Base-by-base conservation (phyloP, 2,888 invertebrate species). In the Iselma pallidipennis region DNA sequence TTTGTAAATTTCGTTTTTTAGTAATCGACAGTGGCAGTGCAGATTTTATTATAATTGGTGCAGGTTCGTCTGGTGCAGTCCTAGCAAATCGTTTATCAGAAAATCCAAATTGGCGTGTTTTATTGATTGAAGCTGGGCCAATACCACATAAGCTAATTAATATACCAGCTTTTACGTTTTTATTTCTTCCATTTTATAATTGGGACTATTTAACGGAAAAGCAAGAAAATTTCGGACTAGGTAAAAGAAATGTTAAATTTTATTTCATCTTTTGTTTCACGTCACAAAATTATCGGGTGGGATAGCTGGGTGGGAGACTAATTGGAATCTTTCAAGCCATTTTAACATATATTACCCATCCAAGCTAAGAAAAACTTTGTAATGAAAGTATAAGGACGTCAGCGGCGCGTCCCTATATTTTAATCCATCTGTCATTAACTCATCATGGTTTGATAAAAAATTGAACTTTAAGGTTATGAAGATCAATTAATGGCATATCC, bases 161-260 rank as follows among this genome's bases (percentile, higher is more conserved):
- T n/a, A n/a, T n/a, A n/a, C n/a, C n/a, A n/a, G n/a, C n/a, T 1
- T 65, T 85, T 1, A 84, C 84, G 7, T 81, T 83, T 19, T 81
- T 82, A 62, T 82, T n/a, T n/a, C n/a, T 87, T 42, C 86, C 87
- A 68, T 78, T 85, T 65, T 84, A 84, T 70, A 88, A 87, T 71
- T 89, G 88, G 88, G 83, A 83, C 12, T 88, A 86, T 77, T 80
- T 81, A 29, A 85, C 86, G 29, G 86, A 87, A 69, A 84, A 83
- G 3, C 86, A 87, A 69, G 74, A 78, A 1, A 81, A 82, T 23
- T 9, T 68, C 58, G 33, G 5, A 2, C 19, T 31, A 21, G 3
- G n/a, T 23, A n/a, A 33, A 19, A 4, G 19, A 42, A 26, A 21
- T 63, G 14, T 48, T 57, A n/a, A n/a, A n/a, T n/a, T n/a, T n/a